These are phyloP conservation scores for Alligator mississippiensis DNA, from an alignment of 2,113 vertebrate genomes.

Conservation along the genomic window DNA sequence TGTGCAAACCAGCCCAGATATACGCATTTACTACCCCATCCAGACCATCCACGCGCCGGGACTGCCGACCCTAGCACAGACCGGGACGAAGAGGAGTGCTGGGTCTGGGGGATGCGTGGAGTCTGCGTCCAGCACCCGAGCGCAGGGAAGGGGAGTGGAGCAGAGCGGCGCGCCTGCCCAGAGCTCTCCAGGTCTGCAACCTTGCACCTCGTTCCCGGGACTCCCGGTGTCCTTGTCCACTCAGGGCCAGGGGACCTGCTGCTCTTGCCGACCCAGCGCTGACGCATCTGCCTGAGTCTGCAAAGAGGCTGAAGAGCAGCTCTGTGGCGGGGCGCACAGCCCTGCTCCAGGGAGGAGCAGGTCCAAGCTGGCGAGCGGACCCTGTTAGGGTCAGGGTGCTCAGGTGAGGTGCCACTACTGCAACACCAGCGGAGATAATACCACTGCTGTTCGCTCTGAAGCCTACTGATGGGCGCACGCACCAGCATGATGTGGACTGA, in stretches of 20 bases:
- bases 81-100: too few species aligned
- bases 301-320: background rate
- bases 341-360: background rate
- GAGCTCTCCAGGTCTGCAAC: too few species aligned
- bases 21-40: too few species aligned
- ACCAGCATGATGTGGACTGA: background rate
- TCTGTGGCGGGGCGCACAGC: background rate
- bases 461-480: background rate
- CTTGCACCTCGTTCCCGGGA: too few species aligned
- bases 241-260: background rate
- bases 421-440: background rate
- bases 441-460: background rate
- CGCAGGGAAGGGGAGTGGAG: too few species aligned
- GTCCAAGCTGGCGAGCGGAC: background rate
- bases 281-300: background rate
- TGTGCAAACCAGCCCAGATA: too few species aligned
- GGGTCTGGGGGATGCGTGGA: too few species aligned
- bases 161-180: too few species aligned
- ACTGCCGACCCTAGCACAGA: too few species aligned
- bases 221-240: too few species aligned
- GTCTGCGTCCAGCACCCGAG: too few species aligned
- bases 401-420: background rate
- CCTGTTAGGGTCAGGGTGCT: background rate
- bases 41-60: too few species aligned
- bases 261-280: fast-evolving